Conservation (phyloP, 2,888 invertebrate species). For the Noctua janthina region DNA sequence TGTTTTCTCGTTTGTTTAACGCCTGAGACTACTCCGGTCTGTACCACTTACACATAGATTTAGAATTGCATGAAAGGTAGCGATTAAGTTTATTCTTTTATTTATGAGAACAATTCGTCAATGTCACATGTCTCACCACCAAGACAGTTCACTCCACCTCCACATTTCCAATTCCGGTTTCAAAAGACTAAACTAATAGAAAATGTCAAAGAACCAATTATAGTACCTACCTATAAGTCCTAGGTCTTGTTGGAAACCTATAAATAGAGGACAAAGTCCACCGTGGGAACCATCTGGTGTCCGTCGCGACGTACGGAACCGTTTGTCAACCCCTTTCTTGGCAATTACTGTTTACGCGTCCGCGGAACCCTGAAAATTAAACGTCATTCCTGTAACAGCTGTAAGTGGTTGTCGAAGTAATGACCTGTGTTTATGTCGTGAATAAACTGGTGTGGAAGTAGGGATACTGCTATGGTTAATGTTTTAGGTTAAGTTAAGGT, state of each 20-base stretch:
- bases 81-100: not conserved
- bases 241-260: slow-evolving; percentile 46
- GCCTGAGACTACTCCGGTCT: not conserved
- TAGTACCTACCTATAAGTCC: slow-evolving; percentile 45
- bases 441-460: slow-evolving; percentile 56
- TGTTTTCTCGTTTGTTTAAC: not conserved
- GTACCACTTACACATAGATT: not conserved
- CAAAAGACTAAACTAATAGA: slow-evolving; percentile 42
- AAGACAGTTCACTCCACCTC: slow-evolving; percentile 8
- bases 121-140: slow-evolving; percentile 20
- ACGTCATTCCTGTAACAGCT: slow-evolving; percentile 67
- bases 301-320: slow-evolving; percentile 68
- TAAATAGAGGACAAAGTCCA: slow-evolving; percentile 64
- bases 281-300: slow-evolving; percentile 75
- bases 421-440: slow-evolving; percentile 64
- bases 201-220: slow-evolving; percentile 52
- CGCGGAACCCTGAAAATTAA: slow-evolving; percentile 75
- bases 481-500: slow-evolving; percentile 5
- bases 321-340: slow-evolving; percentile 77
- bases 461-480: slow-evolving; percentile 25
- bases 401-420: slow-evolving; percentile 60
- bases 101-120: slow-evolving; percentile 21
- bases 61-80: not conserved
- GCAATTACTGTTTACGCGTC: slow-evolving; percentile 74
- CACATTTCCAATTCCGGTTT: slow-evolving; percentile 20